Evolutionary conservation across 1,140 invertebrate species (phyloP), one percentile per base, ranked within the genome.

Genomic region (Ptiloglossa arizonensis): DNA sequence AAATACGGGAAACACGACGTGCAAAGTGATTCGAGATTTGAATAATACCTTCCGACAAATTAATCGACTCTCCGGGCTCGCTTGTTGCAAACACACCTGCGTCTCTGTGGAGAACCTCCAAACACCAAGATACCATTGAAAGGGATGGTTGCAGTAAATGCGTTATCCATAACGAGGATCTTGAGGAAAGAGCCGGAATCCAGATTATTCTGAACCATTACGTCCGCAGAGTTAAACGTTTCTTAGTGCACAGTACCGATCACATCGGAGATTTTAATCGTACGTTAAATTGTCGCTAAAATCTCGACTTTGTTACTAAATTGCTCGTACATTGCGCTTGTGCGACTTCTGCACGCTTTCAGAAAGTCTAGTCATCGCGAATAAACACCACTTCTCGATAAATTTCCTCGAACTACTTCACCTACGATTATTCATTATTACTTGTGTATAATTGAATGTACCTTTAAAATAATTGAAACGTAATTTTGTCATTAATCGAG

Each of bases 131-230:
- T 44, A 38, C 4, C 32, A 19, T 13, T 50, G 46, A 38, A 17
- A 54, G 66, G 6, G 29, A 32, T 57, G 8, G 38, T 56, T n/a
- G 41, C 67, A 13, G 27, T 38, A 9, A 38, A 44, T 13, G 8
- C 1, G 17, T 48, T 70, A 69, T 59, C 68, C 54, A 5, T n/a
- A 29, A 32, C 24, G 54, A 44, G 24, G 54, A 69, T 69, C 52
- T 56, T 50, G 35, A 27, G 22, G 17, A 15, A 54, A 56, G 8
- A 69, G 22, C 29, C 41, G 35, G n/a, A n/a, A 35, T 9, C 17
- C 6, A 27, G 27, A 50, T 48, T 66, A 50, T 52, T 50, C 41
- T n/a, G 27, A 48, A n/a, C 46, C 63, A 35, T 48, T 27, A 32
- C 5, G 27, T 19, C 19, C n/a, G 0, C 17, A 2, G 11, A 41